Conservation (phyloP, 2,113 vertebrate genomes). For the Hemiscyllium ocellatum region DNA sequence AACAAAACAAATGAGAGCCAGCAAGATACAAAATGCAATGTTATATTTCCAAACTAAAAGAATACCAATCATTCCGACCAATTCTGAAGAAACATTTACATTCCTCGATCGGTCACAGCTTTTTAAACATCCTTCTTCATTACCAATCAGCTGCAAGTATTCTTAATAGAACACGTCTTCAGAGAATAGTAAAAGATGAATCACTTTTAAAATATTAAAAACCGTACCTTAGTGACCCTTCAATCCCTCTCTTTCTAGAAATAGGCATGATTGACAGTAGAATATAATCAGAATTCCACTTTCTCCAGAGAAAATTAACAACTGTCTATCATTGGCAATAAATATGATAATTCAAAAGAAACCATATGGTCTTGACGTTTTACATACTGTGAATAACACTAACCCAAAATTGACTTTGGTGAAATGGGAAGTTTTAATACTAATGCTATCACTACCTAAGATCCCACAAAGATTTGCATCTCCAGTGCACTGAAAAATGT, state of each 20-base stretch:
- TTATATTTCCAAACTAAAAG: background rate
- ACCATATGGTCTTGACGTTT: background rate
- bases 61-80: background rate
- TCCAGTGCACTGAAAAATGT: background rate
- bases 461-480: background rate
- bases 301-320: background rate
- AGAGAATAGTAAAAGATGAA: background rate
- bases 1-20: background rate
- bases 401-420: background rate
- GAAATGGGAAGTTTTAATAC: background rate
- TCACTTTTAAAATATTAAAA: background rate
- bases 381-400: background rate
- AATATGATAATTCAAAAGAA: background rate
- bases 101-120: background rate
- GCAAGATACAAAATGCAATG: background rate
- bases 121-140: background rate
- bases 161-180: background rate
- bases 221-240: background rate
- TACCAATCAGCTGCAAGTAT: background rate
- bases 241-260: background rate
- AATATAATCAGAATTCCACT: background rate
- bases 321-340: background rate
- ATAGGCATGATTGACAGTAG: background rate
- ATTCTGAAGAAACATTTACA: conserved; percentile 6
- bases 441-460: background rate